Percentiles rank a stretch among this genome's conserved stretches.
Evolutionary conservation across 2,888 invertebrate genomes (phyloP).

Genomic region (Tupiocoris notatus): DNA sequence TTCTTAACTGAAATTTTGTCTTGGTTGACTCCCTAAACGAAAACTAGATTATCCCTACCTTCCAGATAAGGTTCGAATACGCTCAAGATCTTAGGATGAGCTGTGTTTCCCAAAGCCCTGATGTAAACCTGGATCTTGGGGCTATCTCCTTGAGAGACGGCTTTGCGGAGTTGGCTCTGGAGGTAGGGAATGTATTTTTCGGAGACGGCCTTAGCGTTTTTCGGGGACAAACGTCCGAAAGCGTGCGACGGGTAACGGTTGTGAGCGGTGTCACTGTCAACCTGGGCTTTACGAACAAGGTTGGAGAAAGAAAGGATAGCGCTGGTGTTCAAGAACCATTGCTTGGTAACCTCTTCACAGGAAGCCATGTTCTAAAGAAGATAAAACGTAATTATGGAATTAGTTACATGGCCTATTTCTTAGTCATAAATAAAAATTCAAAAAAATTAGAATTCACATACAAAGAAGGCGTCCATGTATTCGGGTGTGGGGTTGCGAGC

Average conservation of each 20-base stretch:
- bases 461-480: constrained; percentile 63
- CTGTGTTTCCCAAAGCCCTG: constrained; percentile 66
- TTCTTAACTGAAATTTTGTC: no score
- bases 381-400: neutral
- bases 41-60: no score
- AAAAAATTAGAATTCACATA: constrained; percentile 53
- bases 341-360: constrained; percentile 58
- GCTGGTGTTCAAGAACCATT: constrained; percentile 59
- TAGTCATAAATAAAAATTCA: no score
- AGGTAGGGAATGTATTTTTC: constrained; percentile 63
- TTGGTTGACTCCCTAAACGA: no score
- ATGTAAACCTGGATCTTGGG: constrained; percentile 63
- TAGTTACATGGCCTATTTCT: no score
- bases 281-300: constrained; percentile 63
- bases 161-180: constrained; percentile 58
- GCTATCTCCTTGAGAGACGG: constrained; percentile 59
- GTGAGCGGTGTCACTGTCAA: constrained; percentile 61
- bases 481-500: constrained; percentile 64
- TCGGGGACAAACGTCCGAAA: constrained; percentile 62
- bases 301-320: constrained; percentile 62
- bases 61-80: constrained; percentile 69
- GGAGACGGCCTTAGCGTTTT: constrained; percentile 58
- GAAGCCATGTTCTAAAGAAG: constrained; percentile 56
- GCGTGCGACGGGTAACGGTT: constrained; percentile 65
- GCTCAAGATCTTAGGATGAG: constrained; percentile 61